A percentile compares a stretch with the other conserved stretches of the same genome.
phyloP scores from a whole-genome alignment of 2,113 vertebrate genomes.

The Erythrocercus mccallii region DNA sequence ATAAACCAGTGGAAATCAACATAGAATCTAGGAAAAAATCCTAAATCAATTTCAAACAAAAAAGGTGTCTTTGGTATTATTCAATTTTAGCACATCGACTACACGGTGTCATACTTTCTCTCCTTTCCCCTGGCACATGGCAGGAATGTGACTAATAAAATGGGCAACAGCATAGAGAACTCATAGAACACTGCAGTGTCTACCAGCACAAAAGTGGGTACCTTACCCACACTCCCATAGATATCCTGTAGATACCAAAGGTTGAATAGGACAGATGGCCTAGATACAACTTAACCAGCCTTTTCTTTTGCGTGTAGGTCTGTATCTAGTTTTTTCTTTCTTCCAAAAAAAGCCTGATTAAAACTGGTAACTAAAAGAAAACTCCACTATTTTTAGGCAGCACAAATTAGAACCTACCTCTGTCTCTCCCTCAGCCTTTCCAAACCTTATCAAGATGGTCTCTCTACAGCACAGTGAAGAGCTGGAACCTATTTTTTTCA shows the following conservation, averaged over 20 bases:
- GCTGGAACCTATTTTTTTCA: neutral
- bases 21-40: neutral
- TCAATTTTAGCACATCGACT: neutral
- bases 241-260: neutral
- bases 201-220: neutral
- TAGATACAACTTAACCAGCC: neutral
- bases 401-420: neutral
- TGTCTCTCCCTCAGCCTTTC: neutral
- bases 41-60: neutral
- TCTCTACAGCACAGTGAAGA: neutral
- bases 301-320: neutral
- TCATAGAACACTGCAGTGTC: neutral
- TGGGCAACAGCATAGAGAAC: neutral
- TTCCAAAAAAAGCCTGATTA: neutral
- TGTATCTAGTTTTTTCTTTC: neutral
- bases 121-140: neutral
- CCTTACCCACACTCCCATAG: neutral
- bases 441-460: neutral
- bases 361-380: neutral
- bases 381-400: neutral
- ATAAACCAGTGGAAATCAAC: neutral
- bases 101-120: neutral
- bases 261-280: neutral
- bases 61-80: neutral
- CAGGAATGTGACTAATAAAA: neutral